Conservation (phyloP, 2,888 invertebrate genomes). For the Noctua janthina region DNA sequence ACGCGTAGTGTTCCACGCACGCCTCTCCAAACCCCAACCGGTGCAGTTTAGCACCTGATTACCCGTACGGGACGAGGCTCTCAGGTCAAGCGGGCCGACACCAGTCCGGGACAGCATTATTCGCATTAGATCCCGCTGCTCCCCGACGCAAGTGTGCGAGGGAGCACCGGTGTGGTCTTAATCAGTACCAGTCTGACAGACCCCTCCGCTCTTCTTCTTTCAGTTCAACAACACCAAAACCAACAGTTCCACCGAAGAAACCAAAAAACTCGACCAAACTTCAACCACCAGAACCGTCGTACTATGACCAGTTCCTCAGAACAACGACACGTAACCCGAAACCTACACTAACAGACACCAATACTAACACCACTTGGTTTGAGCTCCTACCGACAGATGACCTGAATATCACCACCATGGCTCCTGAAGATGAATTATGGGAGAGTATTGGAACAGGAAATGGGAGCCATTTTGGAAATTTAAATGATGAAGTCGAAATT, state of each 20-base stretch:
- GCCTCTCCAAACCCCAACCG: too few relatives aligned
- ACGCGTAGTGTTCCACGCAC: too few relatives aligned
- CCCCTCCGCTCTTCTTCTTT: conserved; percentile 38
- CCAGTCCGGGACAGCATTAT: too few relatives aligned
- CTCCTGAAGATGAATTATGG: conserved; percentile 85
- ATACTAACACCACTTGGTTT: conserved; percentile 86
- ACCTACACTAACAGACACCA: conserved; percentile 71
- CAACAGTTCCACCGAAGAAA: conserved; percentile 68
- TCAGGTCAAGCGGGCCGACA: too few relatives aligned
- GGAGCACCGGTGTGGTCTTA: too few relatives aligned
- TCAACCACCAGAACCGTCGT: conserved; percentile 81
- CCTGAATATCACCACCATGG: conserved; percentile 75
- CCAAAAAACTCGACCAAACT: conserved; percentile 74
- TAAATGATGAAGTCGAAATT: conserved; percentile 86
- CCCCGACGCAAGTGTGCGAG: too few relatives aligned
- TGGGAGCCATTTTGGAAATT: conserved; percentile 77
- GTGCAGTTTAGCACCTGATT: too few relatives aligned
- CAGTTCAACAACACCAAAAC: conserved; percentile 74
- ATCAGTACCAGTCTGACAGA: too few relatives aligned
- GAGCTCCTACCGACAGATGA: conserved; percentile 81
- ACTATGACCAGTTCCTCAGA: conserved; percentile 88
- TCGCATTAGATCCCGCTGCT: too few relatives aligned
- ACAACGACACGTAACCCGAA: conserved; percentile 77
- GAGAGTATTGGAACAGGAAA: conserved; percentile 82
- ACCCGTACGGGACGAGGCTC: too few relatives aligned